Evolutionary conservation across 1,140 invertebrate genomes (phyloP), one percentile per base, ranked within the genome.

Genomic region (Oryzaephilus surinamensis): DNA sequence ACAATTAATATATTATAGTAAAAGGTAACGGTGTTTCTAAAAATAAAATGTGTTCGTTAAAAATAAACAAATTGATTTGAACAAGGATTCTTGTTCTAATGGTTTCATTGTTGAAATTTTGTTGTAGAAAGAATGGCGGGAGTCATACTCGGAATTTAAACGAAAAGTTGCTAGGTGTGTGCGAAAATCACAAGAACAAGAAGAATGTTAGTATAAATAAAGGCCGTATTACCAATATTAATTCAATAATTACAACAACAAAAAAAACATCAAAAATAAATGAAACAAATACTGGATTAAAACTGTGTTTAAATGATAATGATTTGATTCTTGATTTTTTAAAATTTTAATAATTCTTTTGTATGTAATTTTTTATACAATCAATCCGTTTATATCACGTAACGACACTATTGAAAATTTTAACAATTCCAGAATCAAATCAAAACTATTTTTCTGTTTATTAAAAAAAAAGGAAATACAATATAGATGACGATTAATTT

Each of bases 171-270:
- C 90, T 53, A 78, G 85, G 64, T 97, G 92, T 76, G 94, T 98
- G 56, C 76, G 93, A 72, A 95, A 92, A 76, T 97, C 92, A 77
- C 93, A 97, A 78, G 94, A 97, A 77, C 93, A 97, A 78, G 94
- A 97, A 67, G 90, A 92, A 70, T 85, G 79, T 79, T 75, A 79
- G 73, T 81, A 81, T 35, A 40, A 33, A 43, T 38, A 26, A 23
- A 17, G 15, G 31, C 10, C 4, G 4, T 24, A n/a, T 24, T 24
- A 4, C 6, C 11, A 21, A 24, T 24, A 42, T 24, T 26, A 28
- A 30, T 23, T 19, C 29, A 38, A 30, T 33, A 33, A 38, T 4
- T 30, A 38, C 17, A 27, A 27, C 4, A 38, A 41, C 17, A 41
- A 30, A 1, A 30, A 17, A 28, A 41, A 41, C 30, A 30, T n/a